Evolutionary conservation across 1,140 invertebrate species (phyloP).

Genomic region (Aplysia californica): DNA sequence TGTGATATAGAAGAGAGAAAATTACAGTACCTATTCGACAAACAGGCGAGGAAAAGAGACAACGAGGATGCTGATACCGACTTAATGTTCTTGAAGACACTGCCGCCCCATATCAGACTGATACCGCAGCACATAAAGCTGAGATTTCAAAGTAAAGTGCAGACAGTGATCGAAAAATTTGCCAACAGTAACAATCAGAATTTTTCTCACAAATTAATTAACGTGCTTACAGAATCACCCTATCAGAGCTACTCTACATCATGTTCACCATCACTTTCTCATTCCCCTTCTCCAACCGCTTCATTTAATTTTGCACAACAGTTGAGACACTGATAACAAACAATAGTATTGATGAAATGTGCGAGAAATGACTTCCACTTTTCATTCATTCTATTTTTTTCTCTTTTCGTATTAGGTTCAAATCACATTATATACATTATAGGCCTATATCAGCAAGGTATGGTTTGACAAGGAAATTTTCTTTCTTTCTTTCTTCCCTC

Average conservation of each 20-base stretch:
- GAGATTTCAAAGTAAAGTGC: constrained; percentile 5
- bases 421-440: too few species aligned
- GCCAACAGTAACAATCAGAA: neutral
- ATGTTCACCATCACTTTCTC: neutral
- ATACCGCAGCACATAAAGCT: constrained; percentile 4
- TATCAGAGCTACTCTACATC: neutral
- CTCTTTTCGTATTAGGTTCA: too few species aligned
- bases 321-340: neutral
- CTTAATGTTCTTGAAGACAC: constrained; percentile 5
- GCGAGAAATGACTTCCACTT: too few species aligned
- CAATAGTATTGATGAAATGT: too few species aligned
- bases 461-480: too few species aligned
- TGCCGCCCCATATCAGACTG: constrained; percentile 8
- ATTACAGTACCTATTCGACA: neutral
- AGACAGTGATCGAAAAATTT: neutral
- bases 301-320: neutral
- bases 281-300: neutral
- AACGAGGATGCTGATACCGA: constrained; percentile 1
- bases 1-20: neutral
- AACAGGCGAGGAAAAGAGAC: constrained; percentile 1
- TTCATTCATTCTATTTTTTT: too few species aligned
- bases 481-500: too few species aligned
- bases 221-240: too few species aligned
- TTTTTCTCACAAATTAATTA: too few species aligned
- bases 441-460: too few species aligned